Evolutionary conservation across 1,140 invertebrate genomes (phyloP), one percentile per base, ranked within the genome.

Genomic region (Drosophila tsacasi): DNA sequence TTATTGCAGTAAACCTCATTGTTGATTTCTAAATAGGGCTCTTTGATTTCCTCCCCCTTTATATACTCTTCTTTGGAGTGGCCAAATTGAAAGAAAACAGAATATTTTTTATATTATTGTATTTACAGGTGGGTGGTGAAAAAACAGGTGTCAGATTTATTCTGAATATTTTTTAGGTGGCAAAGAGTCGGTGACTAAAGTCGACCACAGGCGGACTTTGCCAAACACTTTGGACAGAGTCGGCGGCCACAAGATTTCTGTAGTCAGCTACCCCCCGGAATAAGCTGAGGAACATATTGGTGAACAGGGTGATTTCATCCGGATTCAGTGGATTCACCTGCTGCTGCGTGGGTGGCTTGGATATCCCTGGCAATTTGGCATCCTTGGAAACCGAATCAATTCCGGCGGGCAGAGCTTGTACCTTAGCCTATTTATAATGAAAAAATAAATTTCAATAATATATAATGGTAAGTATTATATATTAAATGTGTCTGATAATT

Each of bases 181-280:
- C 67, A 59, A 89, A 89, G 8, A 89, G 55, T 5, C 85, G 74
- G 54, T 79, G 81, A 12, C 85, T 89, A n/a, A 81, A 81, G 50
- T 83, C 78, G 4, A 79, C 46, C 54, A 89, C 61, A 0, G 84
- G 81, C n/a, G 84, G 84, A 76, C 81, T 89, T 39, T 89, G 77
- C 84, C 84, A 89, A 30, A 89, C 71, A 49, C 78, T 84, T 59
- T 89, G 78, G 0, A 89, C 81, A 0, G 85, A 62, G 30, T 89
- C 81, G 50, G 59, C 65, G 17, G 85, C 85, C 35, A 89, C 78
- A 32, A 74, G 5, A 64, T 89, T 89, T 5, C 85, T 81, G 72
- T 73, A 91, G 23, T 90, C 85, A 7, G 35, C 58, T 21, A 82
- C 57, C 0, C 79, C 82, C 7, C 79, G 76, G 9, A 90, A 67